Base-by-base conservation (phyloP, 2,113 vertebrate genomes). In the Spea bombifrons region DNA sequence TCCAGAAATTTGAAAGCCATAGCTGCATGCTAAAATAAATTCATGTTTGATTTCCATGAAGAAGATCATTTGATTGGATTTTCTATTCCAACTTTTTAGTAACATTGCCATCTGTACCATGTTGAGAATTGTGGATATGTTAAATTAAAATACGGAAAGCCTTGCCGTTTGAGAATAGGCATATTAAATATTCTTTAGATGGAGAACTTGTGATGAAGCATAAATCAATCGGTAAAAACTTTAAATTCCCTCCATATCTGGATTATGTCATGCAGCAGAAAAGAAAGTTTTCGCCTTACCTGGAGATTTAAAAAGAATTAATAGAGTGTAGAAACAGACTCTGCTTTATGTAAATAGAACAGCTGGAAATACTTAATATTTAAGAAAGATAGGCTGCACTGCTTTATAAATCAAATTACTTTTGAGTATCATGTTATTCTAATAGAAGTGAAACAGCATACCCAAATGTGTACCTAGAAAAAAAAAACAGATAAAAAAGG, bases 61-160 rank as follows among this genome's bases (percentile, higher is more conserved):
- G 65, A 74, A 73, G 65, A 80, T 80, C 71, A 80, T 80, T 80
- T 80, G 65, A 80, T 68, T 74, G 64, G 74, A 80, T 74, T 80
- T 68, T 80, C 8, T 30, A 67, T 80, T 80, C 71, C 64, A 67
- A 61, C 44, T 61, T 53, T 74, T 74, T 67, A 74, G 71, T 68
- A 80, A 61, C 71, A 80, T 49, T 72, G 50, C 78, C 71, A 73
- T 74, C 65, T 80, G 71, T 50, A 74, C 64, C 64, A 68, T 73
- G 71, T 80, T 68, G 65, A 61, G 46, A 73, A 63, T 68, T 73
- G 77, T 80, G 71, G 71, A 73, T 80, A 80, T 80, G 6, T 80
- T 67, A 57, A 80, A 73, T 73, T 79, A 73, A 80, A 80, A 66
- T 73, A 46, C 50, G 55, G 64, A 79, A 79, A 66, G 69, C 45